A percentile compares a stretch with the other conserved stretches of the same genome.
Evolutionary conservation across 2,888 invertebrate genomes (phyloP).

Genomic region (Abrostola triplasia): DNA sequence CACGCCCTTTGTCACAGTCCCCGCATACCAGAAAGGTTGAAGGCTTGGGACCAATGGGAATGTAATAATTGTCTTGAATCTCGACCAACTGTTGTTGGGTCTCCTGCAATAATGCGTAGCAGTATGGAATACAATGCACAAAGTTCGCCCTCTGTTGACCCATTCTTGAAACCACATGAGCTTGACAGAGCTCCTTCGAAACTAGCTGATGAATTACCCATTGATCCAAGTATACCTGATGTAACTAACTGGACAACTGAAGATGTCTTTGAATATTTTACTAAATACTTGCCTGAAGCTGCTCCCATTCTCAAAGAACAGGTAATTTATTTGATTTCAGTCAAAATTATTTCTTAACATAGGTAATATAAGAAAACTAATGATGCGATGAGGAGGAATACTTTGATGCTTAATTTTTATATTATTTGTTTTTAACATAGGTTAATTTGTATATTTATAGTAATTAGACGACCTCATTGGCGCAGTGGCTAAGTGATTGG

Average conservation of each 20-base stretch:
- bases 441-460: too few relatives aligned
- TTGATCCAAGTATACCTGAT: constrained; percentile 92
- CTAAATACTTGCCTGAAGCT: constrained; percentile 93
- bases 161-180: constrained; percentile 84
- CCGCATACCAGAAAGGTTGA: constrained; percentile 87
- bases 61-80: constrained; percentile 90
- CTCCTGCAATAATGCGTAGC: constrained; percentile 75
- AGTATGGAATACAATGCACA: constrained; percentile 71
- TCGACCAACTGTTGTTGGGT: constrained; percentile 73
- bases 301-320: constrained; percentile 94
- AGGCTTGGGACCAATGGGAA: constrained; percentile 91
- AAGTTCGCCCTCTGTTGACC: constrained; percentile 70
- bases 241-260: constrained; percentile 94
- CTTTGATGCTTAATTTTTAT: too few relatives aligned
- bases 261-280: constrained; percentile 94
- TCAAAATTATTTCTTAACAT: too few relatives aligned
- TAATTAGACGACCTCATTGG: too few relatives aligned
- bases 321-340: too few relatives aligned
- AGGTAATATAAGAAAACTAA: too few relatives aligned
- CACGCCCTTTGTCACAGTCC: constrained; percentile 95
- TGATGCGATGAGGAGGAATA: too few relatives aligned
- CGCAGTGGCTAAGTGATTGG: too few relatives aligned
- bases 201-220: constrained; percentile 76
- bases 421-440: too few relatives aligned
- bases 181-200: constrained; percentile 80